A percentile compares a stretch with the other conserved stretches of the same genome.
Evolutionary conservation across 2,113 vertebrate species (phyloP).

Genomic region (Ciconia boyciana): DNA sequence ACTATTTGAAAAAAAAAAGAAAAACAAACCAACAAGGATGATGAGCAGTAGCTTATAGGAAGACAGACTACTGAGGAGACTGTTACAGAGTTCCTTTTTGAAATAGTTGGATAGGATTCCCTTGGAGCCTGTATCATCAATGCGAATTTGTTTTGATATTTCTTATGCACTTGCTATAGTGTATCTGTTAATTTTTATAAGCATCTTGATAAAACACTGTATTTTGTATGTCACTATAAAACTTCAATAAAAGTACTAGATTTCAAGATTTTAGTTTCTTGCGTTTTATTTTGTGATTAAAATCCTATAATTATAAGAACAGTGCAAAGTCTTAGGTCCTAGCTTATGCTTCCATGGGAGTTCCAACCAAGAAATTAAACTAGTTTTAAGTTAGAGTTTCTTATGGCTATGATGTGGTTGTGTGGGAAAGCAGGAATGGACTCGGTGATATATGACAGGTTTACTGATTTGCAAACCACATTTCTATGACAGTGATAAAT

Average conservation of each 20-base stretch:
- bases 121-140: not conserved
- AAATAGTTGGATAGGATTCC: not conserved
- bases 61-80: not conserved
- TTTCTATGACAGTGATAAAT: not conserved
- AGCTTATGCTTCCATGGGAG: not conserved
- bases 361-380: not conserved
- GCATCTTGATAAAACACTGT: not conserved
- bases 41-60: not conserved
- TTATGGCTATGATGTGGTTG: not conserved
- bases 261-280: not conserved
- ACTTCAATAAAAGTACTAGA: not conserved
- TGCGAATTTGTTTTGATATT: not conserved
- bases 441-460: accelerated
- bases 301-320: not conserved
- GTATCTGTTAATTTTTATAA: not conserved
- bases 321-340: not conserved
- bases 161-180: not conserved
- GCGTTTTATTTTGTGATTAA: not conserved
- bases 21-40: not conserved
- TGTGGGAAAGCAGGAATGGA: not conserved
- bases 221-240: not conserved
- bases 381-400: not conserved
- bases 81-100: not conserved
- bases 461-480: not conserved
- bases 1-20: not conserved